These are phyloP conservation scores for Hypselothyrea guttata DNA, from an alignment of 2,888 invertebrate species.

Conservation along the genomic window DNA sequence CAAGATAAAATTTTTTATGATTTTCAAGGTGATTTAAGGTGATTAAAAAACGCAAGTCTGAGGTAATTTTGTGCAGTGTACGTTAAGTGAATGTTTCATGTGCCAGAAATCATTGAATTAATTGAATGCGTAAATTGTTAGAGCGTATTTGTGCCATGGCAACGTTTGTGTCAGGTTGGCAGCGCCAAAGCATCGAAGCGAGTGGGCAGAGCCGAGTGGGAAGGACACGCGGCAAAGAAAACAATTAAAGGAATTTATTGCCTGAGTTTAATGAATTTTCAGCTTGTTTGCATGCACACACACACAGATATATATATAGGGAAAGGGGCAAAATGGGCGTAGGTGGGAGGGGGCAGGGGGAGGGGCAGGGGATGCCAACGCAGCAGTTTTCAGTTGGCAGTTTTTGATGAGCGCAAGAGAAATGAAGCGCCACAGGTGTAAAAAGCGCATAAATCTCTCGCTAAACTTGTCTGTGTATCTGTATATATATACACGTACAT, in stretches of 20 bases:
- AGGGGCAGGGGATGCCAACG: slow-evolving; percentile 11
- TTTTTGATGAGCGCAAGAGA: slow-evolving; percentile 42
- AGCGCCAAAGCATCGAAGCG: slow-evolving; percentile 1
- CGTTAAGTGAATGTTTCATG: neutral
- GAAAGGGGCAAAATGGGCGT: neutral
- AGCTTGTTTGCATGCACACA: slow-evolving; percentile 60
- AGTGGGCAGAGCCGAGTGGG: neutral
- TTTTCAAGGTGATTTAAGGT: no score
- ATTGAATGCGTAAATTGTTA: no score
- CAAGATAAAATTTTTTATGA: no score
- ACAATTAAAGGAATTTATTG: slow-evolving; percentile 75
- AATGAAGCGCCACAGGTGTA: slow-evolving; percentile 61
- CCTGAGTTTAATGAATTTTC: slow-evolving; percentile 71
- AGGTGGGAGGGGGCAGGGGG: neutral
- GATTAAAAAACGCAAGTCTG: no score
- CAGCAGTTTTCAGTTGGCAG: slow-evolving; percentile 17
- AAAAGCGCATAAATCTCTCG: slow-evolving; percentile 59
- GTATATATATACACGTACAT: slow-evolving; percentile 24
- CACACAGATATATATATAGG: slow-evolving; percentile 13
- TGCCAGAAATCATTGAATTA: no score
- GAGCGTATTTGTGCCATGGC: no score
- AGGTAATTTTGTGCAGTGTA: no score
- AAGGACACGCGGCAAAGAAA: slow-evolving; percentile 29
- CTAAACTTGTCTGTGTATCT: slow-evolving; percentile 9
- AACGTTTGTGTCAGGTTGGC: no score